A percentile compares a stretch with the other conserved stretches of the same genome.
These are phyloP conservation scores for Menura novaehollandiae DNA, from an alignment of 2,113 vertebrate species.

Conservation along the genomic window DNA sequence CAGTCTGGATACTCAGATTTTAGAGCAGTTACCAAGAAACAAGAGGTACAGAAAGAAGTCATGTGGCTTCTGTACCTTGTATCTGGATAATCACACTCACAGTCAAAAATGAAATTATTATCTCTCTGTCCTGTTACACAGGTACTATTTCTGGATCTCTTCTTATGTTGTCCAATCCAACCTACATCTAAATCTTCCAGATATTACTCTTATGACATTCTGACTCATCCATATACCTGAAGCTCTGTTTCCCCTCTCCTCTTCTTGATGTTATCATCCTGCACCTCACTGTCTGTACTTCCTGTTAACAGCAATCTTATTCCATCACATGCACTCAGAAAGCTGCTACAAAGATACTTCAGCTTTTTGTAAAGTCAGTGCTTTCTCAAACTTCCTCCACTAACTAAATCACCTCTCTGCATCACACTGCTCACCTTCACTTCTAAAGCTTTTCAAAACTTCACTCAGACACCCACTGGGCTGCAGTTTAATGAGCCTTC, in stretches of 20 bases:
- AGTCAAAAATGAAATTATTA: not conserved
- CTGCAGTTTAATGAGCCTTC: slow-evolving; percentile 14
- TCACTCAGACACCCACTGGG: not conserved
- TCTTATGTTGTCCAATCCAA: not conserved
- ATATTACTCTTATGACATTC: not conserved
- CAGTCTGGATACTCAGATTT: not conserved
- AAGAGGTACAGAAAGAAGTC: not conserved
- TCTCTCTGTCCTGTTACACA: not conserved
- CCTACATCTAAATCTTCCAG: not conserved
- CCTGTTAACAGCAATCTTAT: not conserved
- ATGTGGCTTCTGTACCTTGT: not conserved
- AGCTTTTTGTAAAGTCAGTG: not conserved
- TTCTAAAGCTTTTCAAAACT: not conserved
- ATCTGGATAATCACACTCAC: not conserved
- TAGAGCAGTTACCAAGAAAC: not conserved
- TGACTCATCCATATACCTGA: not conserved
- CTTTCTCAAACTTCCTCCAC: not conserved
- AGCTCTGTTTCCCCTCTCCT: not conserved
- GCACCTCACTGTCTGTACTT: not conserved
- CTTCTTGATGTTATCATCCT: not conserved
- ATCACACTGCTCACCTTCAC: not conserved
- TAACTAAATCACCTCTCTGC: not conserved
- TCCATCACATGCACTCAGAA: not conserved
- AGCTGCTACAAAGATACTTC: not conserved
- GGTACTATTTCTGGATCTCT: not conserved